These are phyloP conservation scores for Rafetus swinhoei DNA, from an alignment of 2,113 vertebrate species.

Conservation along the genomic window DNA sequence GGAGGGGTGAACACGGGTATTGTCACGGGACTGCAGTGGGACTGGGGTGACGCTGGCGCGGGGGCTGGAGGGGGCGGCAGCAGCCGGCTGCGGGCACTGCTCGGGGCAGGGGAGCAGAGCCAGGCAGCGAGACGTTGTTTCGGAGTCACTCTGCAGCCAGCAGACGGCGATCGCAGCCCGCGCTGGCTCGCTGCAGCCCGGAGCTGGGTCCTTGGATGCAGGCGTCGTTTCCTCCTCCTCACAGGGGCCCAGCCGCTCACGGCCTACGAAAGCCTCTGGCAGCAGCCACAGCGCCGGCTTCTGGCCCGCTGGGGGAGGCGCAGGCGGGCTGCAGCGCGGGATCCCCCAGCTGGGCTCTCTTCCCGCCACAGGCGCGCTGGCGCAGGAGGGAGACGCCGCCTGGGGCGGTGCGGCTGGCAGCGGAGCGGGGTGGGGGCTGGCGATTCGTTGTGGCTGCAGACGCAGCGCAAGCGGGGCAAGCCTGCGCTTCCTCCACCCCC, in stretches of 20 bases:
- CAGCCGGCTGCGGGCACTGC: not conserved
- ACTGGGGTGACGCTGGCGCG: not conserved
- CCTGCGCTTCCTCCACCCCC: not conserved
- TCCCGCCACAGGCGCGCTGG: not conserved
- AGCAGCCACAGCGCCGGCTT: not conserved
- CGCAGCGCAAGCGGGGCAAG: too few relatives aligned
- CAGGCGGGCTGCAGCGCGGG: not conserved
- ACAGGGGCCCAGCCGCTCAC: too few relatives aligned
- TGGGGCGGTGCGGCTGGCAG: not conserved
- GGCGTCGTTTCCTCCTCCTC: not conserved
- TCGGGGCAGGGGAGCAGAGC: not conserved
- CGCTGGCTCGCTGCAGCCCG: not conserved
- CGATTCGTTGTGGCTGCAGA: not conserved
- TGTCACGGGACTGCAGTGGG: not conserved
- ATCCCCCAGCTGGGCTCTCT: not conserved
- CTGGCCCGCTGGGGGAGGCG: too few relatives aligned
- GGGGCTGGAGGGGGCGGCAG: not conserved
- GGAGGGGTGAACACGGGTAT: too few relatives aligned
- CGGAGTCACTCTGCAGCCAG: slow-evolving; percentile 75
- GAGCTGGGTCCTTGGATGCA: too few relatives aligned
- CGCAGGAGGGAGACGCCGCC: not conserved
- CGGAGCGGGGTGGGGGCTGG: rapidly evolving
- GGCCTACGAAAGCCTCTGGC: not conserved
- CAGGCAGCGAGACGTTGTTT: not conserved
- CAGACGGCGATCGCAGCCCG: slow-evolving; percentile 89